phyloP scores from a whole-genome alignment of 2,113 vertebrate species.

The Sclerurus mexicanus region DNA sequence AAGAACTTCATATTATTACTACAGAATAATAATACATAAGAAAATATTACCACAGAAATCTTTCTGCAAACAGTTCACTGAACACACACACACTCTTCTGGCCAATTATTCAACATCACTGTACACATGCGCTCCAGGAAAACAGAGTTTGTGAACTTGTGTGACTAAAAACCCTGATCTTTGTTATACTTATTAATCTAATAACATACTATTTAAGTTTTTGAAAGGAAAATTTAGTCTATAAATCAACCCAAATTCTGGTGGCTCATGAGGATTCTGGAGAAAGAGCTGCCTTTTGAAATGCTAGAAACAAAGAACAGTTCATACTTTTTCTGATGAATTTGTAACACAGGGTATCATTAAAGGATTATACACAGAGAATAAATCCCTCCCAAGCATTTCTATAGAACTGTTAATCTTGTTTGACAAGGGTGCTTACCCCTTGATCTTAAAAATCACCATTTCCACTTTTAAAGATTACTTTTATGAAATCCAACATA shows the following conservation, averaged over 20 bases:
- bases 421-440: slow-evolving; percentile 8
- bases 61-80: neutral
- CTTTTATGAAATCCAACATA: slow-evolving; percentile 15
- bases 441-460: slow-evolving; percentile 24
- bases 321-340: neutral
- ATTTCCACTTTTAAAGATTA: slow-evolving; percentile 3
- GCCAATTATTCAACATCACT: neutral
- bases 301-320: slow-evolving; percentile 1
- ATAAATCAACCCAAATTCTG: neutral
- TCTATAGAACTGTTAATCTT: slow-evolving; percentile 13
- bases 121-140: neutral
- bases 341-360: neutral
- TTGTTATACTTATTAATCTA: neutral
- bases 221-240: neutral
- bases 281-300: slow-evolving; percentile 8
- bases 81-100: neutral
- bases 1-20: neutral
- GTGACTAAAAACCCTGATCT: neutral
- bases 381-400: neutral
- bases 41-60: neutral
- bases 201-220: neutral
- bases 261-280: neutral
- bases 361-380: slow-evolving; percentile 4
- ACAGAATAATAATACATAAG: neutral
- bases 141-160: neutral